These are phyloP conservation scores for Hydrochoerus hydrochaeris DNA, from an alignment of 2,113 vertebrate species.

Conservation along the genomic window DNA sequence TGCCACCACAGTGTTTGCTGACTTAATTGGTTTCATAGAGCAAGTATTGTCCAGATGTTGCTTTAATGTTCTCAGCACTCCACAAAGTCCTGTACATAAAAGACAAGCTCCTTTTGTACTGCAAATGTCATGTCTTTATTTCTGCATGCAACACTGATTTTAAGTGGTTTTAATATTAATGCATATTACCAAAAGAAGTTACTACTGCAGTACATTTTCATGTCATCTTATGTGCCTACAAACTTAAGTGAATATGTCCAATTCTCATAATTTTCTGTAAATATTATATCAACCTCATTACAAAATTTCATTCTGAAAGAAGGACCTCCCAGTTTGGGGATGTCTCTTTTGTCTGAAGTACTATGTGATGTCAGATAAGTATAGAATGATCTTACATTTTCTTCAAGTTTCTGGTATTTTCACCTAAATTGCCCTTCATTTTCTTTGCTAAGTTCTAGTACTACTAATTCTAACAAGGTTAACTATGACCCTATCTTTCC, in stretches of 20 bases:
- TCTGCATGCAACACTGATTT: neutral
- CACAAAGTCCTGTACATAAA: neutral
- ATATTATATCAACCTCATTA: neutral
- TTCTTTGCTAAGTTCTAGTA: neutral
- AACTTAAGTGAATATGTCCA: neutral
- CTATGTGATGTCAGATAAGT: neutral
- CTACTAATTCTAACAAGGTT: neutral
- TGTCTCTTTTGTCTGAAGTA: neutral
- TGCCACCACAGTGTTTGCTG: conserved; percentile 50
- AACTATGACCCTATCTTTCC: neutral
- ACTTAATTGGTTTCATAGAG: conserved; percentile 67
- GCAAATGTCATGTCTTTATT: conserved; percentile 50
- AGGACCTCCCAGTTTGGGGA: neutral
- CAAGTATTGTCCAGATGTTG: conserved; percentile 63
- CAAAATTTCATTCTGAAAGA: neutral
- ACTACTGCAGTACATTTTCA: neutral
- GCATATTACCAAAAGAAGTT: neutral
- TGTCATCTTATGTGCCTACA: neutral
- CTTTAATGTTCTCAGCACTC: neutral
- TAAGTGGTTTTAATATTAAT: conserved; percentile 34
- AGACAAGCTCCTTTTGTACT: conserved; percentile 60
- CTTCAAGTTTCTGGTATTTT: conserved; percentile 1
- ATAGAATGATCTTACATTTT: neutral
- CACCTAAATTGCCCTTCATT: neutral
- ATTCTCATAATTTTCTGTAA: neutral